phyloP scores from a whole-genome alignment of 1,140 invertebrate species.

The Asobara japonica region DNA sequence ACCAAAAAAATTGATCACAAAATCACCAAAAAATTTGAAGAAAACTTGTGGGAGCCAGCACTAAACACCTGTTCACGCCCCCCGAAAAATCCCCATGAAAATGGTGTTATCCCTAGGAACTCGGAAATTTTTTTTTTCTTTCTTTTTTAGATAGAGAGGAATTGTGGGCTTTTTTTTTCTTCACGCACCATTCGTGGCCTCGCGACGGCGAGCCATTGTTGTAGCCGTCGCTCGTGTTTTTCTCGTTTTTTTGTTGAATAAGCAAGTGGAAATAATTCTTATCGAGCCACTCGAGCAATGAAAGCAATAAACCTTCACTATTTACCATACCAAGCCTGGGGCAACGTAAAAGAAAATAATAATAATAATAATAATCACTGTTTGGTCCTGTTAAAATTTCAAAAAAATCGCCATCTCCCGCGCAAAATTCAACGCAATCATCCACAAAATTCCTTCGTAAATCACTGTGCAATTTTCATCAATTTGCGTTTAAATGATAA shows the following conservation, averaged over 20 bases:
- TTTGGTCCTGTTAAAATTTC: not conserved
- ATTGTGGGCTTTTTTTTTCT: not conserved
- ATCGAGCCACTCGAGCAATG: too few relatives aligned
- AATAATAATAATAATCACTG: not conserved
- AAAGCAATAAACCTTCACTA: too few relatives aligned
- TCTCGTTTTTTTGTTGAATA: not conserved
- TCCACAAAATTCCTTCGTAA: not conserved
- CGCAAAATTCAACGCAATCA: not conserved
- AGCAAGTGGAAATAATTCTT: too few relatives aligned
- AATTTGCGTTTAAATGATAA: constrained; percentile 11
- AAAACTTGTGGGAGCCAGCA: too few relatives aligned
- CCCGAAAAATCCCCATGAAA: too few relatives aligned
- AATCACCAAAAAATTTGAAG: too few relatives aligned
- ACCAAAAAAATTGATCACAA: too few relatives aligned
- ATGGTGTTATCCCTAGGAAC: too few relatives aligned
- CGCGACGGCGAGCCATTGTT: constrained; percentile 37
- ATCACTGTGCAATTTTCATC: not conserved
- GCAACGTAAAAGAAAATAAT: too few relatives aligned
- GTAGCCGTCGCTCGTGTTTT: constrained; percentile 30
- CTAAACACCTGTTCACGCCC: too few relatives aligned
- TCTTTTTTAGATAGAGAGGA: too few relatives aligned
- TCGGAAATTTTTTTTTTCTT: not conserved
- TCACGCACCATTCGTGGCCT: constrained; percentile 36
- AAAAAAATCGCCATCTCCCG: not conserved
- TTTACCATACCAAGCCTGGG: too few relatives aligned